These are phyloP conservation scores for Odocoileus virginianus DNA, from an alignment of 2,113 vertebrate genomes.

Conservation along the genomic window DNA sequence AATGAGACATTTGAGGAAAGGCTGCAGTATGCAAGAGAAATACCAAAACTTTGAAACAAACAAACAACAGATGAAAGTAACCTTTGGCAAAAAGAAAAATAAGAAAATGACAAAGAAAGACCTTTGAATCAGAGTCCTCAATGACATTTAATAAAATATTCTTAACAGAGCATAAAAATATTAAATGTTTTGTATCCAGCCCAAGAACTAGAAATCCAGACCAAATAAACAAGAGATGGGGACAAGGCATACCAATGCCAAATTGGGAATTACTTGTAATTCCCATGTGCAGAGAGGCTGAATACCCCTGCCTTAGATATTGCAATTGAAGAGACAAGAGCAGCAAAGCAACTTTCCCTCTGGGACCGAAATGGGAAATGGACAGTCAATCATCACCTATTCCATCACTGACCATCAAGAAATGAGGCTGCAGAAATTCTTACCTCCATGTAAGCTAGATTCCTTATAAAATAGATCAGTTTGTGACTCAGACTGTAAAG, in stretches of 20 bases:
- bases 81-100: slow-evolving; percentile 15
- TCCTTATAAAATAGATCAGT: neutral
- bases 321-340: neutral
- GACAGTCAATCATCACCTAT: neutral
- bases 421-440: neutral
- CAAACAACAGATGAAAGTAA: neutral
- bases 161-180: neutral
- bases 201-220: neutral
- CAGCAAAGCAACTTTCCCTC: neutral
- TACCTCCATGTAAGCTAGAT: neutral
- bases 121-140: neutral
- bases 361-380: neutral
- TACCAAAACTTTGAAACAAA: neutral
- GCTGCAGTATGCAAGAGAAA: neutral
- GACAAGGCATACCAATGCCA: neutral
- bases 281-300: neutral
- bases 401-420: neutral
- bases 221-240: neutral
- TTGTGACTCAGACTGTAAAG: neutral
- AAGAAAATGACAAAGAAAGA: neutral
- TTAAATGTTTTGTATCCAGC: neutral
- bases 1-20: neutral
- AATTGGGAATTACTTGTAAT: neutral
- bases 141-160: neutral
- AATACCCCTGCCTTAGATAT: neutral